A percentile compares a stretch with the other conserved stretches of the same genome.
These are phyloP conservation scores for Campylomormyrus numenius DNA, from an alignment of 2,113 vertebrate species.

Conservation along the genomic window DNA sequence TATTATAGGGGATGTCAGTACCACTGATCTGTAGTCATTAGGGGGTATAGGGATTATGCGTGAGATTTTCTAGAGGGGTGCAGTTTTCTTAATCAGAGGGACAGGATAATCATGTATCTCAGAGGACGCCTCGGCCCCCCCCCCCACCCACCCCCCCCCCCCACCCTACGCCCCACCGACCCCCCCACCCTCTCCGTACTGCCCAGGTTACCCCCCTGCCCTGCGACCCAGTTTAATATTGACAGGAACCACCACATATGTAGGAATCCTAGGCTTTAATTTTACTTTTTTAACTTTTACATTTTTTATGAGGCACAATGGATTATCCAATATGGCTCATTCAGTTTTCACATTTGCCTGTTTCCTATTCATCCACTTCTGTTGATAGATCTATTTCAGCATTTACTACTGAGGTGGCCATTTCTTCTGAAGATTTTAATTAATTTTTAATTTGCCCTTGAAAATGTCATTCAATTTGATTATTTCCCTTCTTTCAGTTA, in stretches of 20 bases:
- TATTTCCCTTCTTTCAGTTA: slow-evolving; percentile 62
- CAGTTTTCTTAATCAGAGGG: neutral
- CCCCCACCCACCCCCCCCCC: too few species aligned
- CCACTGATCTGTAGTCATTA: neutral
- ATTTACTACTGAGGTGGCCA: neutral
- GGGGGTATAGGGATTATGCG: neutral
- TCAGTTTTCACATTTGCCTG: neutral
- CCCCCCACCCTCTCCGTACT: neutral
- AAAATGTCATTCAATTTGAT: neutral
- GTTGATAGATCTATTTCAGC: neutral
- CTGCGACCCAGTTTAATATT: neutral
- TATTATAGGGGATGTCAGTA: neutral
- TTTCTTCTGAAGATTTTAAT: neutral
- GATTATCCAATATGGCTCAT: neutral
- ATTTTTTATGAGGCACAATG: neutral
- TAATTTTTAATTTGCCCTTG: neutral
- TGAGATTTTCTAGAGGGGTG: neutral
- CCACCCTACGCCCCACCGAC: too few species aligned
- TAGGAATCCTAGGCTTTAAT: neutral
- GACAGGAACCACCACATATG: neutral
- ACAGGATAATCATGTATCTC: neutral
- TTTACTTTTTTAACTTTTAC: neutral
- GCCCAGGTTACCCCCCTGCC: neutral
- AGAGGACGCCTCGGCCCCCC: too few species aligned
- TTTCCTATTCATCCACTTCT: neutral